Conservation (phyloP, 2,113 vertebrate genomes). For the Channa maculata region DNA sequence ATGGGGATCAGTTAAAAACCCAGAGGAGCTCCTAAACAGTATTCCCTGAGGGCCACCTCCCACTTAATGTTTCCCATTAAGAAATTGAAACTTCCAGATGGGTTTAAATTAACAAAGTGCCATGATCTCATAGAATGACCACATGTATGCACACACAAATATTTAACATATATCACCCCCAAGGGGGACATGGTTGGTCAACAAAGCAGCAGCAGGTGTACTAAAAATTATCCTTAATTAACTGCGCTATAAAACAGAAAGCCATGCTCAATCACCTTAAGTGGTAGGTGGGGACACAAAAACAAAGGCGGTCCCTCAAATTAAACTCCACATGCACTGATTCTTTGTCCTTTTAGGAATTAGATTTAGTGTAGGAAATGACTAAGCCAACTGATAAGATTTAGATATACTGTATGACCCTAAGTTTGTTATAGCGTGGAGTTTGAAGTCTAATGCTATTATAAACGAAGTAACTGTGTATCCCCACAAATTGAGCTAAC, state of each 20-base stretch:
- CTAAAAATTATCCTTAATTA: conserved; percentile 56
- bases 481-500: conserved; percentile 56
- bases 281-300: conserved; percentile 30
- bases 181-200: conserved; percentile 26
- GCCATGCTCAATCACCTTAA: conserved; percentile 25
- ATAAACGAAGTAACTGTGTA: conserved; percentile 59
- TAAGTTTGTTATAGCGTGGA: conserved; percentile 57
- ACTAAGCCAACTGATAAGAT: conserved; percentile 49
- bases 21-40: conserved; percentile 62
- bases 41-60: conserved; percentile 59
- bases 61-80: conserved; percentile 72
- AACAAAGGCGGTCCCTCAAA: conserved; percentile 33
- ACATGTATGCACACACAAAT: conserved; percentile 52
- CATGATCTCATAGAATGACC: conserved; percentile 67
- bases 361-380: conserved; percentile 61
- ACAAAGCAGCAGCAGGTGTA: conserved; percentile 49
- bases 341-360: conserved; percentile 51
- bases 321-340: neutral
- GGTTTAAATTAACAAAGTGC: conserved; percentile 69
- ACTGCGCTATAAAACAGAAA: conserved; percentile 23
- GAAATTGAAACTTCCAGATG: conserved; percentile 80
- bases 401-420: conserved; percentile 42
- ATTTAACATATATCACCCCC: conserved; percentile 36
- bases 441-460: conserved; percentile 56
- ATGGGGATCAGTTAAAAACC: conserved; percentile 48